Evolutionary conservation across 2,888 invertebrate genomes (phyloP).

Genomic region (Drosophila ustulata): DNA sequence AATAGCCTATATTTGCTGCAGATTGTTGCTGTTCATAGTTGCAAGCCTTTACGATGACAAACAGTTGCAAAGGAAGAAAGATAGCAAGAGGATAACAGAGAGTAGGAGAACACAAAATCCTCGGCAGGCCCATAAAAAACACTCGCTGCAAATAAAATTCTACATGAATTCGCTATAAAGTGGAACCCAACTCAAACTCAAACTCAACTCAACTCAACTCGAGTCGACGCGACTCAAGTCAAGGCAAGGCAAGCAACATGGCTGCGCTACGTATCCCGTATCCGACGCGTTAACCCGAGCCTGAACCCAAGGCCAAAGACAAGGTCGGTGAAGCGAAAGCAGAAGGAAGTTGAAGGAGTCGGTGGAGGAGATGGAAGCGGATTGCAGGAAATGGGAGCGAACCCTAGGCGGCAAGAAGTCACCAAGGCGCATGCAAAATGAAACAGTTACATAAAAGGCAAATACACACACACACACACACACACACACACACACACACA

Average conservation of each 20-base stretch:
- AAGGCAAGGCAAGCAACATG: constrained; percentile 19
- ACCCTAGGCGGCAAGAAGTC: constrained; percentile 47
- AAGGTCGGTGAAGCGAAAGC: background rate
- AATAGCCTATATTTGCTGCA: no score
- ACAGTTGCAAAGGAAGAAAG: background rate
- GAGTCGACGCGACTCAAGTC: background rate
- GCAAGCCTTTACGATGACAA: background rate
- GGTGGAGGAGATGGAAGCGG: background rate
- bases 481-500: constrained; percentile 13
- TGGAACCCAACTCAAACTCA: constrained; percentile 48
- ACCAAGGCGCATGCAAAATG: constrained; percentile 53
- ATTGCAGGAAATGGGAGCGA: constrained; percentile 15
- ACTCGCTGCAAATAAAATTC: constrained; percentile 37
- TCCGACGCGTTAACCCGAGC: constrained; percentile 19
- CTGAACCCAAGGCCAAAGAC: constrained; percentile 25
- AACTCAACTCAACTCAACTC: background rate
- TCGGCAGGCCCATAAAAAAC: constrained; percentile 28
- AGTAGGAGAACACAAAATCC: background rate
- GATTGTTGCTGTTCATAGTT: background rate
- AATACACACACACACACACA: constrained; percentile 13
- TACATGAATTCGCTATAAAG: constrained; percentile 42
- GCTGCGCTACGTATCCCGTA: constrained; percentile 13
- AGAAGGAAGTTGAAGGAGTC: background rate
- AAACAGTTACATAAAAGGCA: constrained; percentile 41
- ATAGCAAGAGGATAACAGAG: background rate